Evolutionary conservation across 2,797 vertebrate genomes (phyloP), one percentile per base, ranked within the genome.

Genomic region (Danio albolineatus): DNA sequence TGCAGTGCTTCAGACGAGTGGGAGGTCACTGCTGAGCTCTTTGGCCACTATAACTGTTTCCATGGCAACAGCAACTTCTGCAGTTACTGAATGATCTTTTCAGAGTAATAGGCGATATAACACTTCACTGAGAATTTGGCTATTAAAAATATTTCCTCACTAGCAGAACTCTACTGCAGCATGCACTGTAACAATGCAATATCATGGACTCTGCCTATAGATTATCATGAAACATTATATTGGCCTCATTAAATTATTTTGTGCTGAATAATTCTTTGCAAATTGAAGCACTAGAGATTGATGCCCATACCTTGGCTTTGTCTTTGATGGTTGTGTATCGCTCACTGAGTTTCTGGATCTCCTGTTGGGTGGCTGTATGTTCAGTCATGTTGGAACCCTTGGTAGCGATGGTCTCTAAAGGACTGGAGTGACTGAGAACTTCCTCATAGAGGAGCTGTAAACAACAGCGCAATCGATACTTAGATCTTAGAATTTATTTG

Each of bases 391-490:
- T 94, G 72, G 93, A 94, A 44, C 95, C 94, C 91, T 99, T 99
- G 84, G 91, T 87, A 85, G 96, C 95, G 66, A 99, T 98, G 0
- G 95, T 96, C 87, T 98, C 95, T 90, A 99, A 88, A 54, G 98
- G 90, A 84, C 93, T 95, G 86, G 89, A 91, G 84, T 98, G 96
- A 90, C 96, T 98, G 86, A 98, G 80, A 0, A 98, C 95, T 84
- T 99, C 98, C 88, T 99, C 98, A 85, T 91, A 96, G 76, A 99
- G 91, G 56, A 99, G 92, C 98, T 99, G 89, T 57, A 82, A 73
- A 76, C 21, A 64, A 7, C 16, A 73, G 59, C 57, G 10, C 10
- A 48, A 17, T 62, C 19, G 10, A 44, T 10, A 53, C 16, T 57
- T 46, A 36, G 4, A 57, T 14, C 5, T 61, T 12, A 53, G 9